These are phyloP conservation scores for Armadillidium nasatum DNA, from an alignment of 1,140 invertebrate species.

Conservation along the genomic window DNA sequence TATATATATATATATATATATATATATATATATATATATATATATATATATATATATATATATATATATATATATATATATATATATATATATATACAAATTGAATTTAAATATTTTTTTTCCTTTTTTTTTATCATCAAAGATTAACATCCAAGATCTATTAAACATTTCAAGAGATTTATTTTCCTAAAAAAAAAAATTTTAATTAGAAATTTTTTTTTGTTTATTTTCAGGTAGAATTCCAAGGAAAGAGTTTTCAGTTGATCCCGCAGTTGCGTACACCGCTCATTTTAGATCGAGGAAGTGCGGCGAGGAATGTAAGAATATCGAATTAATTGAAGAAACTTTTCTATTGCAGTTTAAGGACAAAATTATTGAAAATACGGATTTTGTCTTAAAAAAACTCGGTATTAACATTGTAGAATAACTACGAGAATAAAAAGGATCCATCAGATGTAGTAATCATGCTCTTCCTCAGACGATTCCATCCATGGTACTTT, in stretches of 20 bases:
- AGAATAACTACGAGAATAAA: not conserved
- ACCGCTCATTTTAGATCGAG: not conserved
- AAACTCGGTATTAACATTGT: not conserved
- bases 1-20: too few species aligned
- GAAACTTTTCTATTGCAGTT: not conserved
- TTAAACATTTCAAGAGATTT: too few species aligned
- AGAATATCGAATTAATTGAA: not conserved
- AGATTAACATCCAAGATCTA: too few species aligned
- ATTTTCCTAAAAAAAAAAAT: too few species aligned
- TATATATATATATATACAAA: not conserved
- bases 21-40: too few species aligned
- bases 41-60: too few species aligned
- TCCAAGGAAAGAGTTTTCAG: not conserved
- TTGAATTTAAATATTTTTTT: not conserved
- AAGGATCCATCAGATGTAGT: too few species aligned
- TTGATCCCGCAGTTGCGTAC: not conserved
- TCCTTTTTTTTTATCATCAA: not conserved
- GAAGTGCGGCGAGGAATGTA: not conserved
- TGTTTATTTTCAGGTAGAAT: not conserved
- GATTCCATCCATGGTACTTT: too few species aligned
- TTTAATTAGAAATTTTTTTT: not conserved
- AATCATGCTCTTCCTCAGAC: too few species aligned
- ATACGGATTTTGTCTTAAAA: not conserved
- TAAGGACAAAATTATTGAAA: not conserved
- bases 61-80: not conserved